Conservation (phyloP, 2,888 invertebrate genomes). For the Teinopalpus imperialis region DNA sequence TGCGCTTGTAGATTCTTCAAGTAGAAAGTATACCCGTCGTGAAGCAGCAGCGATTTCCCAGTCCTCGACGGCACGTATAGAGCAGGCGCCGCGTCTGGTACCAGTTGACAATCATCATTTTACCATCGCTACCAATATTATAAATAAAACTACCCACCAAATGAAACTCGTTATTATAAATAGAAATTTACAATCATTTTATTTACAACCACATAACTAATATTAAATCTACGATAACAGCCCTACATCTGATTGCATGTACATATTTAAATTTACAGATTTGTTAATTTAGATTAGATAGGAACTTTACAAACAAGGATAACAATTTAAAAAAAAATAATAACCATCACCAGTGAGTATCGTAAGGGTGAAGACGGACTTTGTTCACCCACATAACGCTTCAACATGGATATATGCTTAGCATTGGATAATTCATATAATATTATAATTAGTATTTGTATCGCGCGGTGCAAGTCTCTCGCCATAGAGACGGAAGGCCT, state of each 20-base stretch:
- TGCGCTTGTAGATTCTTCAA: constrained; percentile 75
- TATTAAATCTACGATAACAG: constrained; percentile 7
- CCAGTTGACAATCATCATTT: constrained; percentile 36
- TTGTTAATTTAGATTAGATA: constrained; percentile 5
- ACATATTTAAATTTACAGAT: constrained; percentile 3
- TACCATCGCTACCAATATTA: constrained; percentile 23
- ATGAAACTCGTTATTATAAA: constrained; percentile 11
- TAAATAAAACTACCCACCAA: constrained; percentile 2
- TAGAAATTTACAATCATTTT: constrained; percentile 5
- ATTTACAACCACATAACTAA: constrained; percentile 4
- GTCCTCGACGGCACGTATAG: constrained; percentile 77
- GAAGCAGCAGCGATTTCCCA: constrained; percentile 71
- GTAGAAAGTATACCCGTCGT: constrained; percentile 75
- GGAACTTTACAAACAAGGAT: constrained; percentile 22
- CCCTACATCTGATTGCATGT: not conserved
- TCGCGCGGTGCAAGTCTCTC: constrained; percentile 38
- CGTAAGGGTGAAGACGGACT: not conserved
- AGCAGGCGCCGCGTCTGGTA: constrained; percentile 65
- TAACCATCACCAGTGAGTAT: not conserved
- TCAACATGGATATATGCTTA: not conserved
- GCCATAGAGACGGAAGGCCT: constrained; percentile 47
- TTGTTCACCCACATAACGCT: not conserved
- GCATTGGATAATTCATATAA: constrained; percentile 1
- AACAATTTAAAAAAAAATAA: constrained; percentile 3
- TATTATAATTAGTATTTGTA: constrained; percentile 25